Conservation (phyloP, 2,888 invertebrate species). For the Lottia scabra region DNA sequence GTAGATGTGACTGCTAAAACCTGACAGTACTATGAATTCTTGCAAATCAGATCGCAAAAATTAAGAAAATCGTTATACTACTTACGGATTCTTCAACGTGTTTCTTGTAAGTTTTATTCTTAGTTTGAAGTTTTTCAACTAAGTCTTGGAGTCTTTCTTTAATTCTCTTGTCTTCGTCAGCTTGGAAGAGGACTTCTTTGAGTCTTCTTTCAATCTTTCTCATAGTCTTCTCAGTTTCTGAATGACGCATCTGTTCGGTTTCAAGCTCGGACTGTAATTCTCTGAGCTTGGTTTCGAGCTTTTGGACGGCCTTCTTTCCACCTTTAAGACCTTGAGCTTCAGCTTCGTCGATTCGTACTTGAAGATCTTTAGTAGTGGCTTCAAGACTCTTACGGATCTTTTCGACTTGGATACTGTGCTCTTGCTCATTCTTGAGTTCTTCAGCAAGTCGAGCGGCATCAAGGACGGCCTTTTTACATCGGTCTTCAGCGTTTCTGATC, state of each 20-base stretch:
- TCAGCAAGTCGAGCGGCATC: slow-evolving; percentile 97
- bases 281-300: slow-evolving; percentile 83
- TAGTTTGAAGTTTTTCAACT: slow-evolving; percentile 95
- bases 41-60: background rate
- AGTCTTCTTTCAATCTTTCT: slow-evolving; percentile 94
- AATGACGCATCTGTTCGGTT: slow-evolving; percentile 96
- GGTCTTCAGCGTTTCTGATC: slow-evolving; percentile 97
- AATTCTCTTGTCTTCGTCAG: slow-evolving; percentile 98
- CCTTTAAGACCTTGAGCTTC: slow-evolving; percentile 74
- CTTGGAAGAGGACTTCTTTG: slow-evolving; percentile 84
- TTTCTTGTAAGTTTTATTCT: slow-evolving; percentile 99
- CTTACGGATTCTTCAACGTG: slow-evolving; percentile 95
- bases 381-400: slow-evolving; percentile 97
- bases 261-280: slow-evolving; percentile 83
- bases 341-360: slow-evolving; percentile 91
- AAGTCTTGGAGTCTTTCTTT: slow-evolving; percentile 99
- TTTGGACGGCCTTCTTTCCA: slow-evolving; percentile 74
- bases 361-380: slow-evolving; percentile 95
- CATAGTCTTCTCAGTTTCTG: slow-evolving; percentile 96
- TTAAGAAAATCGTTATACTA: slow-evolving; percentile 22
- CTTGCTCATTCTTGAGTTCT: slow-evolving; percentile 98
- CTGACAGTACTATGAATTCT: background rate
- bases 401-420: slow-evolving; percentile 97
- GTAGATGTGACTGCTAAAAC: too few species aligned
- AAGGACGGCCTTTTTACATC: slow-evolving; percentile 51